Conservation (phyloP, 2,888 invertebrate species). For the Craniophora ligustri region DNA sequence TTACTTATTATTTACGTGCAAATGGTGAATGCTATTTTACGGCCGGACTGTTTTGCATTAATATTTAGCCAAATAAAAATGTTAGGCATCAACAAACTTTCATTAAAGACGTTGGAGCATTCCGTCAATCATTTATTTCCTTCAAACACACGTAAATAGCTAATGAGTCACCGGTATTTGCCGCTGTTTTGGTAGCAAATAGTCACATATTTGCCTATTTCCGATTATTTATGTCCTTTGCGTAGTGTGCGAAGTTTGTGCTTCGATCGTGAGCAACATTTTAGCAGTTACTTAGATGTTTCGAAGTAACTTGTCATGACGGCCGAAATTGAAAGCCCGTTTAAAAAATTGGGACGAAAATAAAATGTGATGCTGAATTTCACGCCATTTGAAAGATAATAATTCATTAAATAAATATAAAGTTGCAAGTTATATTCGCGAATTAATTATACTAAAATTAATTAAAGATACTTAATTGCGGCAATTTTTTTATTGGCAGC, state of each 20-base stretch:
- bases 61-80: background rate
- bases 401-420: too few species aligned
- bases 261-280: conserved; percentile 19
- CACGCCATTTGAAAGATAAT: too few species aligned
- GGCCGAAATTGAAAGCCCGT: too few species aligned
- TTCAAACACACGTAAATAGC: background rate
- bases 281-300: conserved; percentile 4
- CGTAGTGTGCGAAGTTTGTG: conserved; percentile 3
- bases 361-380: too few species aligned
- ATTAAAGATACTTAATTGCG: too few species aligned
- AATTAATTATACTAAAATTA: too few species aligned
- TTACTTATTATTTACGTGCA: too few species aligned
- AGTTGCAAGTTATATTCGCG: too few species aligned
- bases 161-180: conserved; percentile 28
- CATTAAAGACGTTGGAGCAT: background rate
- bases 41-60: background rate
- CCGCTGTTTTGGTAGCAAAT: conserved; percentile 10
- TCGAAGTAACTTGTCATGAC: conserved; percentile 1
- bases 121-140: background rate
- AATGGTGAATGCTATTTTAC: too few species aligned
- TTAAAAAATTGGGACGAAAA: too few species aligned
- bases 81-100: background rate
- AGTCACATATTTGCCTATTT: conserved; percentile 11
- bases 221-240: conserved; percentile 36
- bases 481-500: too few species aligned